Evolutionary conservation across 2,888 invertebrate genomes (phyloP), one percentile per base, ranked within the genome.

Genomic region (Escarpia spicata): DNA sequence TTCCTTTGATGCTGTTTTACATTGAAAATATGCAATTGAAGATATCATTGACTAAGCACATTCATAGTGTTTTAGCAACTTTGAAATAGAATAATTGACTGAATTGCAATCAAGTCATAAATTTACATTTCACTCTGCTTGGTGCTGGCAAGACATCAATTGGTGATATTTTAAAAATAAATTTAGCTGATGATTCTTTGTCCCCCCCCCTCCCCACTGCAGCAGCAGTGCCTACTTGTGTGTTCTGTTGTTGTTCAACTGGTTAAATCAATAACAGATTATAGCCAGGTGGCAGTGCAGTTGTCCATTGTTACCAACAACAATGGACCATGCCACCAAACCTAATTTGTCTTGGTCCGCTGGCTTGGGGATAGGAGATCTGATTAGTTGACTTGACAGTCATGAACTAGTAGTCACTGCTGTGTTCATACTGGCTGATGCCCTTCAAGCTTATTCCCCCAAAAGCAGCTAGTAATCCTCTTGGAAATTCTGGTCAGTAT

Each of bases 291-390:
- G 75, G 75, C 75, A 75, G 19, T 75, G 75, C 75, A 75, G 75
- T 75, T 26, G 26, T 75, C 75, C 75, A 75, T 75, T 75, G 75
- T 75, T 75, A 26, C 75, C 75, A 75, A n/a, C 26, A 75, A 75
- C 75, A 75, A 75, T 75, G 75, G 75, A 75, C 75, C 75, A 8
- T 75, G 75, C 75, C 75, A 75, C 75, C n/a, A 75, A 75, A 75
- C 75, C 75, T 75, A 75, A 75, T 75, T 75, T 75, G 75, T 75
- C 75, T 75, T 75, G 75, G 75, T 75, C 75, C 4, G 75, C 75
- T 75, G 75, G 75, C 52, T 26, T 75, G 75, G 26, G 19, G 75
- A 19, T 75, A 26, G 75, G 19, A 26, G 75, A 75, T 75, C 75
- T 75, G 75, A 75, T 75, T 75, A 75, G 75, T 75, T 75, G 75